Evolutionary conservation across 2,113 vertebrate species (phyloP), one percentile per base, ranked within the genome.

Genomic region (Corythaeola cristata): DNA sequence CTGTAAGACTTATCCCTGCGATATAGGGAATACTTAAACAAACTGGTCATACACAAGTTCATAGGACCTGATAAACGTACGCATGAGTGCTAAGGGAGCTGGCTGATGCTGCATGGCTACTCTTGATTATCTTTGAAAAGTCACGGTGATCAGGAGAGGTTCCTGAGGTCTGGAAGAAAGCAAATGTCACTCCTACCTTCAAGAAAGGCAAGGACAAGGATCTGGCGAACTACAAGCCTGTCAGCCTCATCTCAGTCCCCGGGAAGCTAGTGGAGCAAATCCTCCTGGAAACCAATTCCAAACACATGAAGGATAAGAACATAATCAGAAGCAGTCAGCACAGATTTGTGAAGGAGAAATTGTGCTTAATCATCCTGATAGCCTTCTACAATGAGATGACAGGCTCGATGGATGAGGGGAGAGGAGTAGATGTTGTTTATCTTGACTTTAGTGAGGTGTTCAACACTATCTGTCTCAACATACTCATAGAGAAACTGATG

Each of bases 71-170:
- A 39, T 7, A 76, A 88, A 35, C 0, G 11, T 14, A 33, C 6
- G n/a, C 22, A 1, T 6, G 47, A 79, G 30, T 19, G 37, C 35
- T 35, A 37, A 82, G 8, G 32, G 56, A 85, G 35, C n/a, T 67
- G 9, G 52, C 21, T 88, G 35, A 68, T 47, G 22, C 10, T 55
- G 21, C 5, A 22, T 0, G 0, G 49, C 18, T 82, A n/a, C 58
- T 76, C 28, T 47, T 19, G 18, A 59, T 67, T 52, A 45, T 5
- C 33, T 88, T 62, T 58, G 59, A 77, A 69, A 89, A 79, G 53
- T 56, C 58, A 56, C 0, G 0, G 72, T 28, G 21, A 77, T 35
- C 58, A 55, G 27, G 20, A 76, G 13, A 80, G 3, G 3, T 50
- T 83, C 55, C 28, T 18, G 19, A 50, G 24, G n/a, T 73, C 45